A percentile compares a stretch with the other conserved stretches of the same genome.
These are phyloP conservation scores for Cichlasoma orientale DNA, from an alignment of 2,797 vertebrate species.

Conservation along the genomic window DNA sequence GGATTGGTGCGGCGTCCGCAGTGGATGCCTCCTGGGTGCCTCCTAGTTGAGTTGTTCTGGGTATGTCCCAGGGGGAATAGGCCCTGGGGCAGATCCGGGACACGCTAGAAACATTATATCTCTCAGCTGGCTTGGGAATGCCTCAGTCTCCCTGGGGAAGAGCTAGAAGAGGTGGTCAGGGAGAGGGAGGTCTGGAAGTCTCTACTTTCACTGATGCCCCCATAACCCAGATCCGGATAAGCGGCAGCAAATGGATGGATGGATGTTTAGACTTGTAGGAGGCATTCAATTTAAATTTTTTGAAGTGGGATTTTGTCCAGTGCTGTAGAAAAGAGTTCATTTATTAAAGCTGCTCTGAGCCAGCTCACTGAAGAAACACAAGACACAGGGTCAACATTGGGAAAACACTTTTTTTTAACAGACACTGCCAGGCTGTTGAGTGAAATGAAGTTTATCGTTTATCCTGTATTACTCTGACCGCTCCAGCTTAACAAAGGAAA, in stretches of 20 bases:
- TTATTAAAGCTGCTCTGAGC: neutral
- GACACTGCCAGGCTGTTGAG: neutral
- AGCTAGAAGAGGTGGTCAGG: neutral
- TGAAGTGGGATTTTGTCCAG: neutral
- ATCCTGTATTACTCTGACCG: neutral
- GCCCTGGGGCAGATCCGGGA: neutral
- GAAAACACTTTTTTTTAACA: neutral
- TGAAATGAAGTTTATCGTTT: neutral
- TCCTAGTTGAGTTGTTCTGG: neutral
- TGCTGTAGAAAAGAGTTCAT: neutral
- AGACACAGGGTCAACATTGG: neutral
- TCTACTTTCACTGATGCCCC: no score
- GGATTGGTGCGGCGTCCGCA: no score
- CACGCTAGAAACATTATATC: neutral
- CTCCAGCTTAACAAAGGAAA: neutral
- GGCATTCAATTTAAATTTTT: neutral
- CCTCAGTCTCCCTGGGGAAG: neutral
- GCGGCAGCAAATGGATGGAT: no score
- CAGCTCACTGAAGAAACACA: neutral
- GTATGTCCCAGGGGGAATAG: accelerated
- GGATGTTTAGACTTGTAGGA: neutral
- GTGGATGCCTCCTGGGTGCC: no score
- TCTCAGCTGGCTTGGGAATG: neutral
- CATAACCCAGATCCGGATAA: no score
- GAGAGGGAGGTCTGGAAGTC: neutral